phyloP scores from a whole-genome alignment of 1,140 invertebrate genomes.

The Asobara japonica region DNA sequence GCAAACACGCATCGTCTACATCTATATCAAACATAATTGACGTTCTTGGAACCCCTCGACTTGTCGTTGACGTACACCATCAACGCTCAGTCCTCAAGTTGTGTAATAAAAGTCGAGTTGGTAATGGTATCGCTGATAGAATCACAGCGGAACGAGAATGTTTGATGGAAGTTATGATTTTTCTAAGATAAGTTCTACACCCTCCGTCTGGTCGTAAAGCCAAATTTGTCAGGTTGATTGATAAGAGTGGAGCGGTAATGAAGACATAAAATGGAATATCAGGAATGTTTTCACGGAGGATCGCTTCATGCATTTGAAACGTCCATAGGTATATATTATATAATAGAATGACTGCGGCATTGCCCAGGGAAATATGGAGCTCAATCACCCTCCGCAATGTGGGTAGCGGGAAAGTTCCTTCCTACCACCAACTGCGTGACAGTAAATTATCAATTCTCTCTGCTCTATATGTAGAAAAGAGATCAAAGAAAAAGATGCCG shows the following conservation, averaged over 20 bases:
- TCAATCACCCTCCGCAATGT: no score
- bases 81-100: conserved; percentile 47
- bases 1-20: conserved; percentile 38
- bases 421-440: no score
- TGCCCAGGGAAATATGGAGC: no score
- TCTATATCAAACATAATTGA: conserved; percentile 58
- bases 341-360: no score
- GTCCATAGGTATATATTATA: no score
- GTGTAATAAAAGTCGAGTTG: conserved; percentile 58
- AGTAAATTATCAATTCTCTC: no score
- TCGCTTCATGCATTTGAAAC: no score
- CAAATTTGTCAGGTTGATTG: conserved; percentile 17
- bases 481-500: no score
- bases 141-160: conserved; percentile 45
- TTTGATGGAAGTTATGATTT: conserved; percentile 19
- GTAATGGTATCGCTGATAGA: conserved; percentile 63
- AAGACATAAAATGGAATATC: conserved; percentile 9
- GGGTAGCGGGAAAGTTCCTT: no score
- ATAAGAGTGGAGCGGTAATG: conserved; percentile 17
- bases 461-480: no score
- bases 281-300: not conserved
- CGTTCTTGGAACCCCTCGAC: conserved; percentile 42
- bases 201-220: not conserved
- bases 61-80: conserved; percentile 56
- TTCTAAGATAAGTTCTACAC: not conserved